Evolutionary conservation across 2,113 vertebrate species (phyloP), one percentile per base, ranked within the genome.

Genomic region (Gavia stellata): DNA sequence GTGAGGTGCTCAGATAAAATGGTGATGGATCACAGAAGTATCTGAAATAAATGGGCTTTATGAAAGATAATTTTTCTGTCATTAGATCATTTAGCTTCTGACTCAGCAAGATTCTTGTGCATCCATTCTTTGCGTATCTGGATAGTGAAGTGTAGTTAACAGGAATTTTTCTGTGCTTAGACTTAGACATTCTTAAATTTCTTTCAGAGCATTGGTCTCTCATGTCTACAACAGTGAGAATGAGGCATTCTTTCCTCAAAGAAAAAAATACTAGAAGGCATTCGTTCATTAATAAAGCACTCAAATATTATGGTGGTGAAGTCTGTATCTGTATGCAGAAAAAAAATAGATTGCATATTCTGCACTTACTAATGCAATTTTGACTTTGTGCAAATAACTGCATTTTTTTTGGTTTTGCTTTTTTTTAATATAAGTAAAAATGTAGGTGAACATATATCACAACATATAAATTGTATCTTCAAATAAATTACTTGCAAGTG

Each of bases 381-480:
- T 94, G 18, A 34, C 15, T 87, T 86, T 55, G 5, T 74, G 7
- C 15, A 71, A 62, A 7, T 14, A 88, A 50, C 6, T 44, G 17
- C 1, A 47, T 7, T 1, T 4, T 16, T 81, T 81, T 38, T 1
- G 2, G 14, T 19, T 68, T 70, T 33, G 5, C 19, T 45, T 25
- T 23, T 4, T 82, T 90, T 83, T 47, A 26, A 68, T 31, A 40
- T 15, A 40, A 26, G 11, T 49, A 31, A 38, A 81, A 73, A 14
- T 6, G 23, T 23, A 77, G 4, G 7, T 58, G 40, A 83, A 73
- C 0, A 2, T 4, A 23, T 44, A 70, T 36, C 7, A 0, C n/a
- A 77, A 40, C 2, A 53, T 26, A 52, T 44, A 70, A 66, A 58
- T 88, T 67, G 4, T 47, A 12, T 38, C 12, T 86, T 88, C 17